Base-by-base conservation (phyloP, 2,888 invertebrate genomes). In the Synergus gifuensis region DNA sequence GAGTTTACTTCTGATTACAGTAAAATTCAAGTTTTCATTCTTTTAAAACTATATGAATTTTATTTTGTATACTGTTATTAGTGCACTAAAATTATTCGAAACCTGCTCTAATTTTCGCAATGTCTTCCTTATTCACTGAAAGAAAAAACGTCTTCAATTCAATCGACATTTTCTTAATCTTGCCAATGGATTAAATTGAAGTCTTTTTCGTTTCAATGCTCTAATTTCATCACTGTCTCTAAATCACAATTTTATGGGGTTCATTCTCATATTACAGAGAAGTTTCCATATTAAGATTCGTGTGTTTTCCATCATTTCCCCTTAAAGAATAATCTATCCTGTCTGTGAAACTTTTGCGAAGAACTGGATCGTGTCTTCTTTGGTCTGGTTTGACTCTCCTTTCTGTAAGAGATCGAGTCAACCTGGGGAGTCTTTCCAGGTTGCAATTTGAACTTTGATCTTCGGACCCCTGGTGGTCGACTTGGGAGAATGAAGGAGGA, bases 321-420 rank as follows among this genome's bases (percentile, higher is more conserved):
- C 86, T 86, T 81, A 85, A 86, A 78, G 81, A 79, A 78, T 78
- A 84, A 78, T 85, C 85, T 62, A 87, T 86, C 49, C 87, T 87
- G 79, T 87, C 91, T 44, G 86, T 90, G 82, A 86, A 90, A 81
- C 87, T 91, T 79, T 85, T 87, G 73, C 86, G 93, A 93, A 83
- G 93, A 87, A 87, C 93, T 93, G 42, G 93, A 93, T 87, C 94
- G 14, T 93, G 93, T 85, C 93, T 90, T 78, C 93, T 92, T 63
- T 85, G 93, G 90, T 85, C 78, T 63, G 84, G 78, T 77, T 82
- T 18, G 84, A 93, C 93, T 63, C 94, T 94, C 58, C 94, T 88
- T 79, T 93, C 95, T 0, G 95, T 95, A 76, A 94, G 93, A 8
- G 95, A 95, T 80, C 95, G 93, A 16, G 95, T 94, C 79, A 95